These are phyloP conservation scores for Phaedon cochleariae DNA, from an alignment of 2,888 invertebrate genomes.

Conservation along the genomic window DNA sequence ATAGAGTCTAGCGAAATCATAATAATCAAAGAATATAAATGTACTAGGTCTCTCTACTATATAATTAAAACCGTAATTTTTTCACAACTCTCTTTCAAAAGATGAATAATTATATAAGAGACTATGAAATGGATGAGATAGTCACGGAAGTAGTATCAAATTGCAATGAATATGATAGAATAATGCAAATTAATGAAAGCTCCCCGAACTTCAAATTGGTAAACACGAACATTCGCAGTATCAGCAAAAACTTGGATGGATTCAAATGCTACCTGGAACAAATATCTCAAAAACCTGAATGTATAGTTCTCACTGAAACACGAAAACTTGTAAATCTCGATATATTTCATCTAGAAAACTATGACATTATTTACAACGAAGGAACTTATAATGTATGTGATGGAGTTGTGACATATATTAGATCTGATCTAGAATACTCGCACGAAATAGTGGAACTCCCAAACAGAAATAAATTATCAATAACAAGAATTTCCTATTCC, in stretches of 20 bases:
- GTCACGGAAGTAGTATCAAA: background rate
- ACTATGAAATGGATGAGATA: background rate
- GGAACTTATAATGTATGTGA: too few species aligned
- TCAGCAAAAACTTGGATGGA: too few species aligned
- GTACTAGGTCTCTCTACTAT: too few species aligned
- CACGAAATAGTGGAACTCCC: background rate
- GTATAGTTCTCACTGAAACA: background rate
- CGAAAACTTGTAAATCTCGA: background rate
- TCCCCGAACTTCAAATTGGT: too few species aligned
- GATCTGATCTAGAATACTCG: background rate
- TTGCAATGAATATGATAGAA: too few species aligned
- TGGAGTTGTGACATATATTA: background rate
- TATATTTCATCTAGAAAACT: background rate
- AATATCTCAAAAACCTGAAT: too few species aligned
- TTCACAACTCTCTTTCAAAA: background rate
- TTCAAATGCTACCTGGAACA: too few species aligned
- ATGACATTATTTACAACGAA: background rate
- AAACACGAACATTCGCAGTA: too few species aligned
- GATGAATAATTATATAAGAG: background rate
- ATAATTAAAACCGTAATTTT: too few species aligned
- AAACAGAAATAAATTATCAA: background rate
- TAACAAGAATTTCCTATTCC: background rate
- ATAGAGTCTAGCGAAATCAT: too few species aligned
- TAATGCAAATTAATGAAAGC: too few species aligned
- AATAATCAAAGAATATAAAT: too few species aligned